Conservation (phyloP, 1,140 invertebrate genomes). For the Euwallacea fornicatus region DNA sequence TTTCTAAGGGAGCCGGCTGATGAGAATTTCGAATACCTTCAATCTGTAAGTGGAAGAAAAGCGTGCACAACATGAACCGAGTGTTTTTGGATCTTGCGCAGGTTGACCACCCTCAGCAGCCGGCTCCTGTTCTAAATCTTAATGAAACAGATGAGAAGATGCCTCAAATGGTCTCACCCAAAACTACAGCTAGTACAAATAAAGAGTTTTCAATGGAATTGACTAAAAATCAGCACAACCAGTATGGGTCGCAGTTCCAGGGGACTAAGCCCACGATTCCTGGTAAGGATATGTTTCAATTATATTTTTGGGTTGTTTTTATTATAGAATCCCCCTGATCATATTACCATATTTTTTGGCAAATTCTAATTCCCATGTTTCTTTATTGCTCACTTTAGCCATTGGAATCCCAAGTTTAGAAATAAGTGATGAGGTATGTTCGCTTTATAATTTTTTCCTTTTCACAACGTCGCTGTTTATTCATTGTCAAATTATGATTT, state of each 20-base stretch:
- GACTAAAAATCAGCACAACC: constrained; percentile 69
- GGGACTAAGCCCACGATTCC: constrained; percentile 38
- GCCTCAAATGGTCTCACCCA: constrained; percentile 41
- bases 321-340: not conserved
- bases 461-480: not conserved
- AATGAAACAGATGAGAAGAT: constrained; percentile 49
- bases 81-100: not conserved
- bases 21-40: constrained; percentile 5
- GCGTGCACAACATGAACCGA: too few species aligned
- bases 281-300: constrained; percentile 39
- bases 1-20: constrained; percentile 53
- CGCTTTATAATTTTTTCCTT: not conserved
- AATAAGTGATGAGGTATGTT: constrained; percentile 51
- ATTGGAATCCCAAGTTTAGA: constrained; percentile 51
- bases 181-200: constrained; percentile 44
- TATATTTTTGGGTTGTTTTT: not conserved
- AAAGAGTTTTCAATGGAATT: constrained; percentile 71
- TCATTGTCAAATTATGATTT: not conserved
- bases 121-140: constrained; percentile 55
- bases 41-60: constrained; percentile 6
- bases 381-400: constrained; percentile 46
- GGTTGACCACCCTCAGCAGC: constrained; percentile 43
- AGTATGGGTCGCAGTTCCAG: constrained; percentile 73
- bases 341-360: constrained; percentile 1
- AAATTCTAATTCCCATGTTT: constrained; percentile 24